Conservation (phyloP, 2,797 vertebrate species). For the Sebastes iracundus region DNA sequence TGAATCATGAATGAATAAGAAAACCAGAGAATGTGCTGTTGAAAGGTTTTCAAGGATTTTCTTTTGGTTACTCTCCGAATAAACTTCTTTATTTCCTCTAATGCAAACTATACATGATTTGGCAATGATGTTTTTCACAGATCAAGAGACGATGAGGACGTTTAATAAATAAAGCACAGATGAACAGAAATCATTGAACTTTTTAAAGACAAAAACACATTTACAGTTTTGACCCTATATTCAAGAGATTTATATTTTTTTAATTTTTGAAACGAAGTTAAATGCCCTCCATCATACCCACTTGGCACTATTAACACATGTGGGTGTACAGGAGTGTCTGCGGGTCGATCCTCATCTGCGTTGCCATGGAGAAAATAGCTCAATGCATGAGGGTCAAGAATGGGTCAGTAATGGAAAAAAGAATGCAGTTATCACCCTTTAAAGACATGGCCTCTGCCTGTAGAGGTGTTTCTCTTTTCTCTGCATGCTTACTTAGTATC, state of each 20-base stretch:
- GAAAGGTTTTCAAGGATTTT: neutral
- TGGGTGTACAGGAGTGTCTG: slow-evolving; percentile 21
- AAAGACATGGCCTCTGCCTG: slow-evolving; percentile 16
- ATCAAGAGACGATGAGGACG: neutral
- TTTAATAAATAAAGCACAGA: neutral
- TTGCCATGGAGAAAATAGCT: slow-evolving; percentile 55
- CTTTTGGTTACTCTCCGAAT: neutral
- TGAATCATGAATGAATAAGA: slow-evolving; percentile 1
- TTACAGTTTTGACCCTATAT: neutral
- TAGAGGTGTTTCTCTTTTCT: slow-evolving; percentile 8
- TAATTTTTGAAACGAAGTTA: neutral
- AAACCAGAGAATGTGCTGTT: neutral
- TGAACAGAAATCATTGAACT: neutral
- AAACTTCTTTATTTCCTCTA: neutral
- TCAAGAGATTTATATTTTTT: neutral
- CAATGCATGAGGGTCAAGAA: slow-evolving; percentile 34
- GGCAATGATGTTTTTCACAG: neutral
- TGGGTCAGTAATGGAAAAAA: slow-evolving; percentile 24
- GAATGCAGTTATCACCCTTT: slow-evolving; percentile 23
- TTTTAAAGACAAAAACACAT: neutral
- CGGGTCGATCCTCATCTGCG: slow-evolving; percentile 20
- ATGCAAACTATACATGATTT: neutral
- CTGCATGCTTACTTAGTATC: neutral
- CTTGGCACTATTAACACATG: slow-evolving; percentile 31
- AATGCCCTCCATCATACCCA: neutral